Evolutionary conservation across 2,797 vertebrate species (phyloP).

Genomic region (Ambastaia sidthimunki): DNA sequence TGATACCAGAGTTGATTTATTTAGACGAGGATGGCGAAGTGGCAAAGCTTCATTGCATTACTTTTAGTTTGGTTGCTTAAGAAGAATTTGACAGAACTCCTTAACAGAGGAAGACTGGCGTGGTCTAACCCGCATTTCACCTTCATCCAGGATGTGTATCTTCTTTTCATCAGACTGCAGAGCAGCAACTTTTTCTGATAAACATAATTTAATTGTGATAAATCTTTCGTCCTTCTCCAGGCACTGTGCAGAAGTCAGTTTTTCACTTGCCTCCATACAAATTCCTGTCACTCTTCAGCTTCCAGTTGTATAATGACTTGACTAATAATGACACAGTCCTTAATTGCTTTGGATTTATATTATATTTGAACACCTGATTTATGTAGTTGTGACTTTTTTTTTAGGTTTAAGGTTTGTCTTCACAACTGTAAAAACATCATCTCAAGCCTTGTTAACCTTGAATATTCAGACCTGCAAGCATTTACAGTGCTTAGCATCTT

Average conservation of each 20-base stretch:
- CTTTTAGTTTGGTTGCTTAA: neutral
- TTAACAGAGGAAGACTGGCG: neutral
- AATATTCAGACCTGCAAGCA: constrained; percentile 4
- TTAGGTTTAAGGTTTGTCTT: neutral
- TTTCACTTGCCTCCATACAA: neutral
- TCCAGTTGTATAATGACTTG: neutral
- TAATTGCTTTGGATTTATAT: neutral
- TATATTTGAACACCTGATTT: constrained; percentile 5
- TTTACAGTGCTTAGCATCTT: neutral
- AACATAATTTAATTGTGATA: constrained; percentile 27
- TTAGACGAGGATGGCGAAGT: constrained; percentile 10
- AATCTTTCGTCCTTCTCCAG: constrained; percentile 4
- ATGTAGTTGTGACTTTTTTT: constrained; percentile 20
- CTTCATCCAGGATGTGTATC: constrained; percentile 13
- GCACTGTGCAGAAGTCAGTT: constrained; percentile 21
- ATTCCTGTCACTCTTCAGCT: neutral
- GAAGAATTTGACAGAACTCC: neutral
- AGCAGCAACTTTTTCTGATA: constrained; percentile 26
- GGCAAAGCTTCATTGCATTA: constrained; percentile 31
- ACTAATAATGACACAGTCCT: neutral
- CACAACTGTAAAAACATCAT: neutral
- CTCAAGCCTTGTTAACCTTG: constrained; percentile 5
- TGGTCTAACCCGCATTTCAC: constrained; percentile 14
- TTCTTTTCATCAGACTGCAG: constrained; percentile 23
- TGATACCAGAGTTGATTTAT: constrained; percentile 15